Conservation (phyloP, 2,797 vertebrate species). For the Gouania willdenowi region DNA sequence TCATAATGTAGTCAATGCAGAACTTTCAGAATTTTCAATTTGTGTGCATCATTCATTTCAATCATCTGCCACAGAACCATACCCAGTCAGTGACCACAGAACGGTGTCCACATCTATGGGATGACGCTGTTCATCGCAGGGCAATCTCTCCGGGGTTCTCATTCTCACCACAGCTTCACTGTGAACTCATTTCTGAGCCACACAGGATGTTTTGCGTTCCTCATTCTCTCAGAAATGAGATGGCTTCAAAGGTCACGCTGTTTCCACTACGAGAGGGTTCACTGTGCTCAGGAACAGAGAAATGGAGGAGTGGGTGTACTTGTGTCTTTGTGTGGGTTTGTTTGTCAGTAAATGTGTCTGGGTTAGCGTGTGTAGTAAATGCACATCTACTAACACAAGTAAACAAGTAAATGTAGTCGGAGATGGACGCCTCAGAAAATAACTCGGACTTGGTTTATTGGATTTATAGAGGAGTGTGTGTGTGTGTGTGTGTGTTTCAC, state of each 20-base stretch:
- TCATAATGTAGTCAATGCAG: too few species aligned
- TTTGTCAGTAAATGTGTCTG: neutral
- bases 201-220: constrained; percentile 46
- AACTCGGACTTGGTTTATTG: constrained; percentile 21
- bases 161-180: constrained; percentile 36
- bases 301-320: neutral
- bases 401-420: constrained; percentile 9
- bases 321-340: neutral
- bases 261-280: constrained; percentile 19
- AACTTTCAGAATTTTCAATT: constrained; percentile 8
- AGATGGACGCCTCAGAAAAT: constrained; percentile 16
- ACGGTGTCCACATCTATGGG: constrained; percentile 21
- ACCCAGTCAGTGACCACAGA: constrained; percentile 13
- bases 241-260: constrained; percentile 55
- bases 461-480: constrained; percentile 16
- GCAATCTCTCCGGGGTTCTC: constrained; percentile 40
- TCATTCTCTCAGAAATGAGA: constrained; percentile 54
- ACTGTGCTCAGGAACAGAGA: constrained; percentile 5
- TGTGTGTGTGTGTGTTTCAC: constrained; percentile 26
- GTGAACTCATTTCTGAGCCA: constrained; percentile 55
- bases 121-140: constrained; percentile 26
- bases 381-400: neutral
- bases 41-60: neutral
- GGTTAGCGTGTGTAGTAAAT: neutral
- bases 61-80: constrained; percentile 17